Conservation (phyloP, 2,797 vertebrate species). For the Clarias fuscus region DNA sequence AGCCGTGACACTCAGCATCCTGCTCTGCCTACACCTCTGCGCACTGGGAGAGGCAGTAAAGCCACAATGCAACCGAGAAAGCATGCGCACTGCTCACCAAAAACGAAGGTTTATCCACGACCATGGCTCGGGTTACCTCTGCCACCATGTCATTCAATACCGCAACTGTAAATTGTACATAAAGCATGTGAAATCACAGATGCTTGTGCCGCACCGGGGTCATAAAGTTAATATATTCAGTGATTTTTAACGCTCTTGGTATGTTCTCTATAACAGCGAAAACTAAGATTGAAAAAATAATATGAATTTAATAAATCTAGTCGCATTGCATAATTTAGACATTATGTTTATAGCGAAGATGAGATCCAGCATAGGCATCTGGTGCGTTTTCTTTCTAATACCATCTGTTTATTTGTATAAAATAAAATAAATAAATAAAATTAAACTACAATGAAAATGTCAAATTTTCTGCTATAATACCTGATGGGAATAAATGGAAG, state of each 20-base stretch:
- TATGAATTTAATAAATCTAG: not conserved
- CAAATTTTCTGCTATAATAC: not conserved
- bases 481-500: not conserved
- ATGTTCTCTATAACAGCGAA: slow-evolving; percentile 31
- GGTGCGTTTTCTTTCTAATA: not conserved
- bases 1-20: slow-evolving; percentile 70
- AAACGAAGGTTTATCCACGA: slow-evolving; percentile 84
- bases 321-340: not conserved
- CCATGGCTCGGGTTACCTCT: slow-evolving; percentile 83
- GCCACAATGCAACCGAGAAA: slow-evolving; percentile 67
- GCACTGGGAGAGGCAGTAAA: slow-evolving; percentile 84
- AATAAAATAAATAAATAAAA: not conserved
- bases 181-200: slow-evolving; percentile 88
- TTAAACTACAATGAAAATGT: not conserved
- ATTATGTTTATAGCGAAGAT: not conserved
- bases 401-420: not conserved
- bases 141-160: slow-evolving; percentile 82
- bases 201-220: slow-evolving; percentile 82
- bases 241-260: slow-evolving; percentile 51
- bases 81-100: slow-evolving; percentile 81
- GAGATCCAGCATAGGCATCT: not conserved
- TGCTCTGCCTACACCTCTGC: slow-evolving; percentile 83
- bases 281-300: not conserved
- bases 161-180: slow-evolving; percentile 83
- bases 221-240: slow-evolving; percentile 81